These are phyloP conservation scores for Toxotes jaculatrix DNA, from an alignment of 2,113 vertebrate genomes.

Conservation along the genomic window DNA sequence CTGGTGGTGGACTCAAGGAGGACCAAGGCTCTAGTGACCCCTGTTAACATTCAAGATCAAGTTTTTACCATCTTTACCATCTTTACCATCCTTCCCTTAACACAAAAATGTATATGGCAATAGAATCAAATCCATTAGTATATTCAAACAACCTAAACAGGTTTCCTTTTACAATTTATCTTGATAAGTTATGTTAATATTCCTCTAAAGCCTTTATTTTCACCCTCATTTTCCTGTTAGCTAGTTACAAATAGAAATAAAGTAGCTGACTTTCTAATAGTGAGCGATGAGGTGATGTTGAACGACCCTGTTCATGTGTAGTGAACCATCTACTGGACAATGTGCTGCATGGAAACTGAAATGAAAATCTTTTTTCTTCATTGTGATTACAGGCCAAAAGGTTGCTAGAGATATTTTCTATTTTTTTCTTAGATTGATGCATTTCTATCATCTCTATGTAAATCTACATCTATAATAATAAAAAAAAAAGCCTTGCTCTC, in stretches of 20 bases:
- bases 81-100: constrained; percentile 1
- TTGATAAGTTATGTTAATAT: not conserved
- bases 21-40: too few species aligned
- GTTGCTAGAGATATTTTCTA: not conserved
- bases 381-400: not conserved
- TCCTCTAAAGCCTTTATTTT: not conserved
- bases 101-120: not conserved
- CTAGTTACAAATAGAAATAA: constrained; percentile 19
- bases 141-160: not conserved
- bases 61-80: too few species aligned
- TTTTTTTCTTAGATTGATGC: not conserved
- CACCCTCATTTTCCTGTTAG: constrained; percentile 8
- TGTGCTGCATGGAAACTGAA: not conserved
- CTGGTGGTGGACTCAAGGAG: too few species aligned
- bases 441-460: not conserved
- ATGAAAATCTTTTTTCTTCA: too few species aligned
- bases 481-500: not conserved
- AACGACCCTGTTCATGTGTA: not conserved
- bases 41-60: too few species aligned
- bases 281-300: constrained; percentile 15
- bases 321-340: not conserved
- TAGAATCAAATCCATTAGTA: constrained; percentile 6
- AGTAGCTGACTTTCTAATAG: constrained; percentile 23
- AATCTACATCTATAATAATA: not conserved
- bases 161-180: constrained; percentile 16